Conservation (phyloP, 2,797 vertebrate species). For the Enteromius afrohamiltoni region DNA sequence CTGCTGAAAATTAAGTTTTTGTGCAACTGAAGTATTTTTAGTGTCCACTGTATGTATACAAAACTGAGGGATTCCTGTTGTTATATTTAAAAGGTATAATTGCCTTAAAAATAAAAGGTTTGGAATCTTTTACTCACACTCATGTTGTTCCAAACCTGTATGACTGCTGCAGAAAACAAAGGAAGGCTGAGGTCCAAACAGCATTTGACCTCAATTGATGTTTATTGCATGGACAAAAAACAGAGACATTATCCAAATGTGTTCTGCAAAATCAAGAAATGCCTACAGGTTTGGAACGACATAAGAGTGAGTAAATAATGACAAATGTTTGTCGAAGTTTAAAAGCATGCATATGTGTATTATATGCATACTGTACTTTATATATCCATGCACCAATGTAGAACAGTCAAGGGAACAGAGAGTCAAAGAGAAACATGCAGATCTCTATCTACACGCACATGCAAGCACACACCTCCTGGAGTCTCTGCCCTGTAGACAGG, state of each 20-base stretch:
- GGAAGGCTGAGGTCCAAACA: neutral
- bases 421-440: slow-evolving; percentile 22
- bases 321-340: neutral
- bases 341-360: slow-evolving; percentile 8
- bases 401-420: slow-evolving; percentile 5
- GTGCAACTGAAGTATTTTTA: neutral
- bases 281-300: neutral
- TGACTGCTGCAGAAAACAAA: neutral
- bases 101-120: neutral
- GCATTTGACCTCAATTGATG: neutral
- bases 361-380: neutral
- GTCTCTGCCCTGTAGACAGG: slow-evolving; percentile 72
- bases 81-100: neutral
- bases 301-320: neutral
- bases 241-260: neutral
- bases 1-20: slow-evolving; percentile 9
- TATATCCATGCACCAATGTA: slow-evolving; percentile 7
- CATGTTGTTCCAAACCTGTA: neutral
- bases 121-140: neutral
- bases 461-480: slow-evolving; percentile 66
- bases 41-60: neutral
- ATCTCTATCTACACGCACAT: slow-evolving; percentile 37
- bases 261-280: neutral
- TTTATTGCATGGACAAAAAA: neutral
- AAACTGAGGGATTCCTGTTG: neutral